These are phyloP conservation scores for Hemitrygon akajei DNA, from an alignment of 2,797 vertebrate genomes.

Conservation along the genomic window DNA sequence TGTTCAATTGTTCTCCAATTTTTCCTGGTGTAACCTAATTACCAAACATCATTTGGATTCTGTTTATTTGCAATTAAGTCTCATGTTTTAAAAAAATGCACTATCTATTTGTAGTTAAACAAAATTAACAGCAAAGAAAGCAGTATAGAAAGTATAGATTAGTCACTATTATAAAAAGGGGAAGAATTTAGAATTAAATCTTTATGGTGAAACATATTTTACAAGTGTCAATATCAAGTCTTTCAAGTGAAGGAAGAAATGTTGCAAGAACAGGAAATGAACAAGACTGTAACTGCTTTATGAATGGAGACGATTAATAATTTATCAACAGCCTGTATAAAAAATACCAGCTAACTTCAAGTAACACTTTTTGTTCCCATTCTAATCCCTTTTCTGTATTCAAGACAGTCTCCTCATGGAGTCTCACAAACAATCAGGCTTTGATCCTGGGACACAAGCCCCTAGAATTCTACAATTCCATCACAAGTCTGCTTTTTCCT, in stretches of 20 bases:
- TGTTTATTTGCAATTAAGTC: neutral
- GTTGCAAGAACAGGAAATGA: slow-evolving; percentile 29
- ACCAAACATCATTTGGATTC: neutral
- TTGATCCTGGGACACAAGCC: neutral
- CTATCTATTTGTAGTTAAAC: neutral
- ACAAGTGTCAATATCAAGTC: neutral
- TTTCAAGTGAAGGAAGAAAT: slow-evolving; percentile 1
- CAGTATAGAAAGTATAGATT: neutral
- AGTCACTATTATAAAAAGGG: neutral
- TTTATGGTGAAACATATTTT: slow-evolving; percentile 23
- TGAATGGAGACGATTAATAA: slow-evolving; percentile 17
- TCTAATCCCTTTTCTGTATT: slow-evolving; percentile 12
- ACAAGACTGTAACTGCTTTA: slow-evolving; percentile 8
- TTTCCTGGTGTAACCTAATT: neutral
- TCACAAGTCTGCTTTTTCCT: slow-evolving; percentile 15
- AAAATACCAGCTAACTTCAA: slow-evolving; percentile 6
- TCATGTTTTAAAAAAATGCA: neutral
- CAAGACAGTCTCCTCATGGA: neutral
- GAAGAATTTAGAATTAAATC: neutral
- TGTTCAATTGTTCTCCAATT: neutral
- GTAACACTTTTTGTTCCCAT: neutral
- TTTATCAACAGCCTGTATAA: neutral
- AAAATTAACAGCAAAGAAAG: neutral
- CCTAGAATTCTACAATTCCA: slow-evolving; percentile 27
- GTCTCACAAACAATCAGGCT: slow-evolving; percentile 27